Percentiles rank a stretch among this genome's conserved stretches.
These are phyloP conservation scores for Pogoniulus pusillus DNA, from an alignment of 2,797 vertebrate genomes.

Conservation along the genomic window DNA sequence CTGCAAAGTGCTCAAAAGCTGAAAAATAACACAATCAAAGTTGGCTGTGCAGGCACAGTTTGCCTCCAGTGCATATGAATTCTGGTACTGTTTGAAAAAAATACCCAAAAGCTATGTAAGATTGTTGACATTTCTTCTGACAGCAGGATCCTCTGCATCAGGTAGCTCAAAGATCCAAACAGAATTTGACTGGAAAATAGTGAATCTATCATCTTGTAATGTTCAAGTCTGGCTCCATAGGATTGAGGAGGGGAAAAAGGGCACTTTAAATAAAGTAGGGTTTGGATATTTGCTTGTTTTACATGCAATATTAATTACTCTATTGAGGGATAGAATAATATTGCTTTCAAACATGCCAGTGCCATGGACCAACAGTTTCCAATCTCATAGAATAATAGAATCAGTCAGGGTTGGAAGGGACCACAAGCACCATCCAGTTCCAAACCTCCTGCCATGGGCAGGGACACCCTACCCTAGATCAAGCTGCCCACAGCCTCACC, in stretches of 20 bases:
- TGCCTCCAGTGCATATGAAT: background rate
- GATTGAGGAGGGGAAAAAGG: fast-evolving
- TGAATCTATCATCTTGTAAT: background rate
- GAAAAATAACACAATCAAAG: background rate
- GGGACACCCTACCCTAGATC: no score
- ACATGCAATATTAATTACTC: background rate
- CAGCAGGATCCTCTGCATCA: background rate
- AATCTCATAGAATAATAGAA: no score
- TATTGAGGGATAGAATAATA: background rate
- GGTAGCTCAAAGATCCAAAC: background rate
- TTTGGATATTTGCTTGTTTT: background rate
- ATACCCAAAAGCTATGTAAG: background rate
- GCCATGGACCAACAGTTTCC: background rate
- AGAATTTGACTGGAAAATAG: background rate
- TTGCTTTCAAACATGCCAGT: background rate
- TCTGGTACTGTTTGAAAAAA: background rate
- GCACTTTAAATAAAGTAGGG: background rate
- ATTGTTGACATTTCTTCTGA: background rate
- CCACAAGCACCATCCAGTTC: no score
- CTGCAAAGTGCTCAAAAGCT: background rate
- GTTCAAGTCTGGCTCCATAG: background rate
- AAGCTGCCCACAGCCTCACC: no score
- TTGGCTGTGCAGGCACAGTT: background rate
- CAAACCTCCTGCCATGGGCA: no score
- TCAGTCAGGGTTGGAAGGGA: no score